Conservation (phyloP, 2,797 vertebrate species). For the Microtus agrestis region DNA sequence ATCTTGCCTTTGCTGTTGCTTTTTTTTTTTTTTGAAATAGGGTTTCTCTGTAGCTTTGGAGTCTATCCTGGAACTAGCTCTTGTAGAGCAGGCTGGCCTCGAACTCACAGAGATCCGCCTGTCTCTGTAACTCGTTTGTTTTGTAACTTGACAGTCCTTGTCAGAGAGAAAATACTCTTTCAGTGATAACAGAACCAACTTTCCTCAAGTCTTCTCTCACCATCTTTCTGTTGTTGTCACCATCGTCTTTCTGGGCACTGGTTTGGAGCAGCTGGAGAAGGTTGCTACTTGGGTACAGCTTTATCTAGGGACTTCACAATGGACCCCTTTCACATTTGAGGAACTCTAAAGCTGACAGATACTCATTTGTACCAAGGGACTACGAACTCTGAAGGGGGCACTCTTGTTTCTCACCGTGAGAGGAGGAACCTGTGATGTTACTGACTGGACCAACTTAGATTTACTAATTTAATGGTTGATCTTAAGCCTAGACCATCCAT, state of each 20-base stretch:
- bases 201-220: background rate
- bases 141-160: constrained; percentile 49
- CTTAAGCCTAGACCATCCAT: background rate
- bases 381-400: background rate
- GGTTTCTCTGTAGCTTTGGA: too few species aligned
- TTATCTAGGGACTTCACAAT: background rate
- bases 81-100: too few species aligned
- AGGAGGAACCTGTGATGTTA: background rate
- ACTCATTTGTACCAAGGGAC: background rate
- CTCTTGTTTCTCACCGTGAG: background rate
- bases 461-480: background rate
- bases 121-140: background rate
- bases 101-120: too few species aligned
- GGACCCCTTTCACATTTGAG: background rate
- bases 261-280: background rate
- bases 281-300: background rate
- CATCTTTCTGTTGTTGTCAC: background rate
- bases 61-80: too few species aligned
- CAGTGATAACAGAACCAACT: constrained; percentile 50
- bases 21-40: too few species aligned
- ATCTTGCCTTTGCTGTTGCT: too few species aligned
- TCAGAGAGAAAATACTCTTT: background rate
- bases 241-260: background rate
- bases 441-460: background rate
- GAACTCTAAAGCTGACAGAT: background rate